Evolutionary conservation across 1,140 invertebrate genomes (phyloP).

Genomic region (Marisa cornuarietis): DNA sequence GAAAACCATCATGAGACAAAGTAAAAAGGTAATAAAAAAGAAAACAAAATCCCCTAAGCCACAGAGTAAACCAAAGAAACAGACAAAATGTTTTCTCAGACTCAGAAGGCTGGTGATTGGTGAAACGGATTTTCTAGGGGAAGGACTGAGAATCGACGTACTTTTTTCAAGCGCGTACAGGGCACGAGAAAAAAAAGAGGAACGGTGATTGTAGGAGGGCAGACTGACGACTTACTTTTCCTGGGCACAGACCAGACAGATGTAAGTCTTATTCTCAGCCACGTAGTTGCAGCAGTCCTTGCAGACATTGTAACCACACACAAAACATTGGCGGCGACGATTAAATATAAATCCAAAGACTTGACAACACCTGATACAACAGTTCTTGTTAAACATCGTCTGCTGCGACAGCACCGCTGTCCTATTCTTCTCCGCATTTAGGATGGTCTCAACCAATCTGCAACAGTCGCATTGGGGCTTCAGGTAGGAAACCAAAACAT

Average conservation of each 20-base stretch:
- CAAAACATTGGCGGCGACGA: conserved; percentile 47
- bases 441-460: conserved; percentile 61
- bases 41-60: no score
- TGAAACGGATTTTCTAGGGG: no score
- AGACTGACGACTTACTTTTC: conserved; percentile 42
- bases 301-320: conserved; percentile 53
- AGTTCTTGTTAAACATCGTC: conserved; percentile 62
- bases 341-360: conserved; percentile 60
- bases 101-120: no score
- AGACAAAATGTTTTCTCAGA: no score
- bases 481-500: no score
- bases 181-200: neutral
- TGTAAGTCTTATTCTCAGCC: conserved; percentile 43
- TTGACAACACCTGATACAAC: conserved; percentile 63
- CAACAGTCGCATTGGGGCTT: conserved; percentile 30
- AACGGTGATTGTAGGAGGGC: neutral
- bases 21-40: no score
- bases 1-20: no score
- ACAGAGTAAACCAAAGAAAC: no score
- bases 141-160: no score
- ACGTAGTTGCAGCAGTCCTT: conserved; percentile 50
- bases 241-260: conserved; percentile 50
- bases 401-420: conserved; percentile 49
- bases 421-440: conserved; percentile 55
- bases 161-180: no score